These are phyloP conservation scores for Menidia beryllina DNA, from an alignment of 2,113 vertebrate genomes.

Conservation along the genomic window DNA sequence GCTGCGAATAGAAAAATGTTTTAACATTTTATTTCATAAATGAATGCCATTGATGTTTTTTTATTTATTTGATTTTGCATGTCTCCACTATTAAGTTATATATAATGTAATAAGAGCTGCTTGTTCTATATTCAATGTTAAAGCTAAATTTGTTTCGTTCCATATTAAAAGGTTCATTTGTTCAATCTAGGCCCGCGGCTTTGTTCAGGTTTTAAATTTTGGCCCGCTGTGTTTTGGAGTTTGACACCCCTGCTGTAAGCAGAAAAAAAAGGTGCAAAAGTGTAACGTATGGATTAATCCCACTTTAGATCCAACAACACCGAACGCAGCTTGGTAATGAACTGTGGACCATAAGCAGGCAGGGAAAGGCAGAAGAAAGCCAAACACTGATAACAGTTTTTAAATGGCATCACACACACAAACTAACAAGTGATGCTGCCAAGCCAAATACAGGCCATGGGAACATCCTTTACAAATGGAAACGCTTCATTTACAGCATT, in stretches of 20 bases:
- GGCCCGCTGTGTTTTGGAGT: no score
- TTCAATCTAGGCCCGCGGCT: no score
- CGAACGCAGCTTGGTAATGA: not conserved
- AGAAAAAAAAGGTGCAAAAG: not conserved
- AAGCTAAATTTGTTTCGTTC: no score
- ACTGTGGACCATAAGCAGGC: not conserved
- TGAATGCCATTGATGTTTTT: no score
- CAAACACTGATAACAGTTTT: not conserved
- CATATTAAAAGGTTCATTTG: no score
- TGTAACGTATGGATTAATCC: not conserved
- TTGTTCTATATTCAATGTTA: no score
- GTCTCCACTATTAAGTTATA: no score
- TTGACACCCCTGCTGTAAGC: not conserved
- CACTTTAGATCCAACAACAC: not conserved
- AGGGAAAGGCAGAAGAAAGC: not conserved
- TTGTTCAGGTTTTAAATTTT: no score
- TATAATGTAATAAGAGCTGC: no score
- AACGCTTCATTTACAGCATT: slow-evolving; percentile 16
- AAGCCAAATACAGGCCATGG: not conserved
- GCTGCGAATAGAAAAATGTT: no score
- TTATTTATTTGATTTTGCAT: no score
- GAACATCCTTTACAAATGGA: slow-evolving; percentile 38
- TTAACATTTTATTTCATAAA: no score
- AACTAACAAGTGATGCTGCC: not conserved
- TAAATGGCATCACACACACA: not conserved